phyloP scores from a whole-genome alignment of 2,888 invertebrate genomes.

The Deilephila elpenor region DNA sequence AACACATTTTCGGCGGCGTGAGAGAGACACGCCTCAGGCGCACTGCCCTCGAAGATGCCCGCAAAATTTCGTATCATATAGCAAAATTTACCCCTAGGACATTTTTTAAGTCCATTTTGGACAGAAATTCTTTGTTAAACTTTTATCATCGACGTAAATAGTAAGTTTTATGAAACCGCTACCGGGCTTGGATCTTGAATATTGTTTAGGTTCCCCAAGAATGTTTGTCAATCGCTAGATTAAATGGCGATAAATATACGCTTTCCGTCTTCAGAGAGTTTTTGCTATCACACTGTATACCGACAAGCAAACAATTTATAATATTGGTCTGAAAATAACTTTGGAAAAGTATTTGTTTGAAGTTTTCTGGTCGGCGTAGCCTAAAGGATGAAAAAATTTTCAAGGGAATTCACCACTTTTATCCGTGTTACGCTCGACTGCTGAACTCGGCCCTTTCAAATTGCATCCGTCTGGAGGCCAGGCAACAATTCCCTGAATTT shows the following conservation, averaged over 20 bases:
- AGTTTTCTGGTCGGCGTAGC: not conserved
- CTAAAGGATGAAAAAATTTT: not conserved
- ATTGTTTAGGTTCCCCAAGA: not conserved
- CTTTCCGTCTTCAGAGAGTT: not conserved
- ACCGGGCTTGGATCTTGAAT: not conserved
- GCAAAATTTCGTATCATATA: slow-evolving; percentile 27
- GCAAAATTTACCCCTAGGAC: slow-evolving; percentile 13
- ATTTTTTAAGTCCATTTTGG: slow-evolving; percentile 41
- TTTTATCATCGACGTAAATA: slow-evolving; percentile 51
- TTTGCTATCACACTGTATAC: not conserved
- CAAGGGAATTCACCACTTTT: not conserved
- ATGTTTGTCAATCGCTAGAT: not conserved
- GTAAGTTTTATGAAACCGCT: slow-evolving; percentile 20
- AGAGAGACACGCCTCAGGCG: slow-evolving; percentile 34
- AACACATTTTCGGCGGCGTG: slow-evolving; percentile 60
- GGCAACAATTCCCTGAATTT: not conserved
- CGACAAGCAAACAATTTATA: not conserved
- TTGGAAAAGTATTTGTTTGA: not conserved
- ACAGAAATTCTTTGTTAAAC: slow-evolving; percentile 50
- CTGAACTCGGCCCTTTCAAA: not conserved
- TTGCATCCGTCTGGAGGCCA: not conserved
- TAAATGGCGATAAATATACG: not conserved
- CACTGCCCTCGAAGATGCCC: slow-evolving; percentile 26
- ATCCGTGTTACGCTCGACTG: not conserved
- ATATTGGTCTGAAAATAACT: not conserved